Conservation (phyloP, 1,140 invertebrate genomes). For the Vanessa atalanta region DNA sequence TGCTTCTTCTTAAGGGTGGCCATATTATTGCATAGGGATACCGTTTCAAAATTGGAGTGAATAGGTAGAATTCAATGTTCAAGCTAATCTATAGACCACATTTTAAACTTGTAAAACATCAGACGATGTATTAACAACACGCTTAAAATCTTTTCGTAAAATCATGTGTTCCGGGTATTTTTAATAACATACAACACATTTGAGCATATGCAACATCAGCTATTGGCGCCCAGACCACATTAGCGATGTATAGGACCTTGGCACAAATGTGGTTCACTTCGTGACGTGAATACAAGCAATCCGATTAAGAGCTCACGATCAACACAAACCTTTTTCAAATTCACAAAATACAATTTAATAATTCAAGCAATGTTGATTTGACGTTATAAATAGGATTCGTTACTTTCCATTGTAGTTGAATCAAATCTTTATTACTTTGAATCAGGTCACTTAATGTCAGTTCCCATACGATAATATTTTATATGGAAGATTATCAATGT, state of each 20-base stretch:
- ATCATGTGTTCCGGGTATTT: no score
- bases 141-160: no score
- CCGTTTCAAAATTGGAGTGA: no score
- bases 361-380: constrained; percentile 21
- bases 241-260: constrained; percentile 62
- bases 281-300: constrained; percentile 63
- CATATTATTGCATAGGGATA: no score
- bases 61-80: no score
- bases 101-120: no score
- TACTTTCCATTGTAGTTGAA: constrained; percentile 25
- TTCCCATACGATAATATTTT: no score
- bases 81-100: no score
- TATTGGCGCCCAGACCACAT: constrained; percentile 57
- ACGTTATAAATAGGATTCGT: constrained; percentile 32
- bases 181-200: not conserved
- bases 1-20: no score
- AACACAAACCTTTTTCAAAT: constrained; percentile 32
- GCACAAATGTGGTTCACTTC: constrained; percentile 55
- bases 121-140: no score
- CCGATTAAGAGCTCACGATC: constrained; percentile 57
- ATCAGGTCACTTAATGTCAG: not conserved
- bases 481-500: no score
- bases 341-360: constrained; percentile 25
- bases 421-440: constrained; percentile 14
- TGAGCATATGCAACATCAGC: constrained; percentile 22